A percentile compares a stretch with the other conserved stretches of the same genome.
These are phyloP conservation scores for Eilema caniola DNA, from an alignment of 2,888 invertebrate genomes.

Conservation along the genomic window DNA sequence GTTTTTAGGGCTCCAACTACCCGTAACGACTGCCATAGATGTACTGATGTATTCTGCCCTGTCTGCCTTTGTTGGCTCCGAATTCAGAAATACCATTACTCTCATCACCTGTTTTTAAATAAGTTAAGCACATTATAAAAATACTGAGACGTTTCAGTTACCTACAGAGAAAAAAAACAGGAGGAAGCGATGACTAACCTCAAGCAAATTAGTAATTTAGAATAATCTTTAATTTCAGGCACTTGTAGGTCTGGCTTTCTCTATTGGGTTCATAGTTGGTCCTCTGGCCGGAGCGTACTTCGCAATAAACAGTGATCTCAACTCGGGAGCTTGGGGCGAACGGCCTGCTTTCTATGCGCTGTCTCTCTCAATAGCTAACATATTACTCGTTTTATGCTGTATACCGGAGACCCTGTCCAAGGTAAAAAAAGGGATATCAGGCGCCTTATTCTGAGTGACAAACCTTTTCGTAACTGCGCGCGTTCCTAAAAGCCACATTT, in stretches of 20 bases:
- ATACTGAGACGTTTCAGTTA: background rate
- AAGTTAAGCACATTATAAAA: too few species aligned
- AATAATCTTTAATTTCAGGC: slow-evolving; percentile 89
- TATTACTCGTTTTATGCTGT: slow-evolving; percentile 90
- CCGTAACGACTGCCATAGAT: too few species aligned
- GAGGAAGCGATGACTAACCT: background rate
- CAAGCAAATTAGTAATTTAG: background rate
- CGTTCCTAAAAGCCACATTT: too few species aligned
- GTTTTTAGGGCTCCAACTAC: too few species aligned
- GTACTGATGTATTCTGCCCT: too few species aligned
- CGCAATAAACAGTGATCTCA: slow-evolving; percentile 88
- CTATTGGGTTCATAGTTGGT: slow-evolving; percentile 98
- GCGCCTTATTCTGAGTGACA: too few species aligned
- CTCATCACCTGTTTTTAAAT: too few species aligned
- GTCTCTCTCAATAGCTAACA: slow-evolving; percentile 91
- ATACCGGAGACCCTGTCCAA: slow-evolving; percentile 95
- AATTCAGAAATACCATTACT: too few species aligned
- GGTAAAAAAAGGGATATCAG: slow-evolving; percentile 66
- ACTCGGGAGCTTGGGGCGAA: slow-evolving; percentile 91
- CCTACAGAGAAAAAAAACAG: too few species aligned
- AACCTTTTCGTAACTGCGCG: too few species aligned
- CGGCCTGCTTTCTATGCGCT: slow-evolving; percentile 93
- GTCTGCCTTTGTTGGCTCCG: too few species aligned
- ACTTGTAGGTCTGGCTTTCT: slow-evolving; percentile 98
- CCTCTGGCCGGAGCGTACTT: slow-evolving; percentile 97